phyloP scores from a whole-genome alignment of 1,140 invertebrate species.

The Lordiphosa clarofinis region DNA sequence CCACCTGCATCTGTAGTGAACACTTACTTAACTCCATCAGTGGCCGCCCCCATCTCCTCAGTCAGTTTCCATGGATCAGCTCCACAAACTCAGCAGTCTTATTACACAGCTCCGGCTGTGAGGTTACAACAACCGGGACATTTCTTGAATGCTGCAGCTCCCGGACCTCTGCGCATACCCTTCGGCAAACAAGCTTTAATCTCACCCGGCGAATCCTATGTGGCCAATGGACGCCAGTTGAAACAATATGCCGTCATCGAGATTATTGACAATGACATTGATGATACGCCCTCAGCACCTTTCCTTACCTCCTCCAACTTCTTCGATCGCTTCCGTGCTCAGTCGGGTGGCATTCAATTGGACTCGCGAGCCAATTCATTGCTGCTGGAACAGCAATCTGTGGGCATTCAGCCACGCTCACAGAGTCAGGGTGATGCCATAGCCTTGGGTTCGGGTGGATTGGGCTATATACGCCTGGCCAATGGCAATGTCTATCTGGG shows the following conservation, averaged over 20 bases:
- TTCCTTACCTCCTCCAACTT: constrained; percentile 53
- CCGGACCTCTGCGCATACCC: constrained; percentile 55
- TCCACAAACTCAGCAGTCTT: constrained; percentile 5
- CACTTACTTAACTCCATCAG: constrained; percentile 27
- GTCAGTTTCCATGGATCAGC: constrained; percentile 49
- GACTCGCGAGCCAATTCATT: constrained; percentile 51
- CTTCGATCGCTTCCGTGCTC: constrained; percentile 56
- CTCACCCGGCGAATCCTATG: constrained; percentile 57
- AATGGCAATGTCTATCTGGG: constrained; percentile 75
- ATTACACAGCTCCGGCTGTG: constrained; percentile 17
- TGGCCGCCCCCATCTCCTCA: constrained; percentile 32
- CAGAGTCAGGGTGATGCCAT: constrained; percentile 52
- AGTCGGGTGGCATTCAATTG: constrained; percentile 46
- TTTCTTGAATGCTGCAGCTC: constrained; percentile 10
- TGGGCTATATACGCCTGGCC: constrained; percentile 68
- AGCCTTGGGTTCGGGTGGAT: constrained; percentile 70
- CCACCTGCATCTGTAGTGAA: background rate
- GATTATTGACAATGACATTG: constrained; percentile 74
- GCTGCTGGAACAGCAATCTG: constrained; percentile 57
- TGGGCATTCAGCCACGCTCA: constrained; percentile 40
- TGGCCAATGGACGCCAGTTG: constrained; percentile 66
- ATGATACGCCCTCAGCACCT: constrained; percentile 42
- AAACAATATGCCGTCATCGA: constrained; percentile 77
- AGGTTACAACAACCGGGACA: constrained; percentile 28
- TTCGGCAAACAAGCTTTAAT: constrained; percentile 60